These are phyloP conservation scores for Picus viridis DNA, from an alignment of 2,797 vertebrate genomes.

Conservation along the genomic window DNA sequence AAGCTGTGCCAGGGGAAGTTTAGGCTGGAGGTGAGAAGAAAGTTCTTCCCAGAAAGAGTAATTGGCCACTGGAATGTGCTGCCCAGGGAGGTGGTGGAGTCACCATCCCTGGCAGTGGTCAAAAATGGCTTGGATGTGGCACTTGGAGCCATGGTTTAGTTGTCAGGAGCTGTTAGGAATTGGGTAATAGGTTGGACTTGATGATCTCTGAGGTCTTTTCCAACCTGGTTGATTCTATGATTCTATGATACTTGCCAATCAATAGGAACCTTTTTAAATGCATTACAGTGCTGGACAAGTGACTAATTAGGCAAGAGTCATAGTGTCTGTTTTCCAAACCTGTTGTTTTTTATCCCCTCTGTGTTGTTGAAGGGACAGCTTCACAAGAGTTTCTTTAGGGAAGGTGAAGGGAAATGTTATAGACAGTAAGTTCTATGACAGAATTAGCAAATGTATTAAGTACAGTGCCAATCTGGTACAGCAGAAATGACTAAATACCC, in stretches of 20 bases:
- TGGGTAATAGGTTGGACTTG: too few species aligned
- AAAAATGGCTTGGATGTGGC: too few species aligned
- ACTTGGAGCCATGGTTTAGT: too few species aligned
- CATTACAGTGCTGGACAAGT: constrained; percentile 16
- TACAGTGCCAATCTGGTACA: constrained; percentile 70
- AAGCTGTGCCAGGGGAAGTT: too few species aligned
- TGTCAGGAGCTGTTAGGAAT: too few species aligned
- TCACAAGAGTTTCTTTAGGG: constrained; percentile 54
- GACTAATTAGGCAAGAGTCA: constrained; percentile 24
- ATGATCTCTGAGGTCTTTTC: too few species aligned
- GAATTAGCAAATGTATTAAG: constrained; percentile 75
- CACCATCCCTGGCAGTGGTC: too few species aligned
- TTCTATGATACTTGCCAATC: background rate
- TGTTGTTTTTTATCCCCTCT: background rate
- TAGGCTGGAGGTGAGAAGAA: too few species aligned
- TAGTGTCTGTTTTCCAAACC: constrained; percentile 44
- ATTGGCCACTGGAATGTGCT: too few species aligned
- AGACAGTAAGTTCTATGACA: constrained; percentile 70
- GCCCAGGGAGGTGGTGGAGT: too few species aligned
- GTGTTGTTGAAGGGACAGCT: constrained; percentile 48
- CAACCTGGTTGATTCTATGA: too few species aligned
- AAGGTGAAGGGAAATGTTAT: constrained; percentile 55
- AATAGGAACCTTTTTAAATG: background rate
- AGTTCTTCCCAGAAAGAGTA: too few species aligned
- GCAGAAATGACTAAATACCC: constrained; percentile 73